Base-by-base conservation (phyloP, 92 coral and sea anemone species). In the Micromussa lordhowensis region DNA sequence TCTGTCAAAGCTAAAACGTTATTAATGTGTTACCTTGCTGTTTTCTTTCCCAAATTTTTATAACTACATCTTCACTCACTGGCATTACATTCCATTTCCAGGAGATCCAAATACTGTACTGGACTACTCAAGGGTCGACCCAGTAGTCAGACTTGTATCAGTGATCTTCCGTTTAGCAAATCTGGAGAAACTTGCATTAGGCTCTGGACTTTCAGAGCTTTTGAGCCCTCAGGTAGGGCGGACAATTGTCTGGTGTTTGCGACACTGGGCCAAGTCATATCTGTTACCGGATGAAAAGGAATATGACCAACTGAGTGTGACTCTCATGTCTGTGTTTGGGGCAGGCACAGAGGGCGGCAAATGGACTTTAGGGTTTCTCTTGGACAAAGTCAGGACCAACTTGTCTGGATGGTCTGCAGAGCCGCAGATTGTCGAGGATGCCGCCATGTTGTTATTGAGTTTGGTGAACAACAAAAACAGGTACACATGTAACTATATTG, bases 151-250 rank as follows among this genome's bases (percentile, higher is more conserved):
- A 83, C 84, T 97, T 12, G 89, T 95, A 15, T 90, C 98, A 17
- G 85, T 94, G 36, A 88, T 97, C 68, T 82, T 95, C 63, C 94
- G 88, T 72, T 70, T 93, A 9, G 99, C 99, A 32, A 91, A 94
- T 79, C 83, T 94, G 13, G 98, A 95, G 71, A 94, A 88, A 91
- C 92, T 90, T 54, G 98, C 98, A 30, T 86, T 97, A 31, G 73
- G 94, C 8, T 93, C 96, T 21, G 93, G 90, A 78, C 79, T 97
- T 90, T 92, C 93, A 38, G 94, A 94, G 59, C 87, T 90, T 21
- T 76, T 97, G 66, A 97, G 98, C 95, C 99, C 99, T 16, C 98
- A 97, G 78, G 96, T 97, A 9, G 98, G 96, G 32, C 92, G 98
- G 69, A 95, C 96, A 80, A 93, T 97, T 68, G 98, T 95, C 15